Evolutionary conservation across 2,888 invertebrate species (phyloP).

Genomic region (Drosophila cracens): DNA sequence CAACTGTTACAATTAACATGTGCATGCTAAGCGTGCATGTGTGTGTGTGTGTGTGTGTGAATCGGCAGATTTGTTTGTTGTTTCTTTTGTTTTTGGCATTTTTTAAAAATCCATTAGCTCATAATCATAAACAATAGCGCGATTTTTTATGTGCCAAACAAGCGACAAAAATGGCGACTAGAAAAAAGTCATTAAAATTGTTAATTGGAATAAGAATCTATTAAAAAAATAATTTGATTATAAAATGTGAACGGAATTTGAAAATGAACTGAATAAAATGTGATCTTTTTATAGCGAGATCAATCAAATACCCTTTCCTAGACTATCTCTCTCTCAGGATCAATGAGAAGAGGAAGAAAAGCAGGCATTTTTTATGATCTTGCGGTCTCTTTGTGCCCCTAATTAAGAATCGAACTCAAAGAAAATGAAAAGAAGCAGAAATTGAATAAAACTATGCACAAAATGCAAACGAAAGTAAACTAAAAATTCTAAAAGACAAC

Average conservation of each 20-base stretch:
- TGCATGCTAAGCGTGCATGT: slow-evolving; percentile 8
- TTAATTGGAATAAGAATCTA: not conserved
- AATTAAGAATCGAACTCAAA: slow-evolving; percentile 67
- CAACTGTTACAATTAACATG: slow-evolving; percentile 7
- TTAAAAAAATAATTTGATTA: not conserved
- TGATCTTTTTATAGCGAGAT: not conserved
- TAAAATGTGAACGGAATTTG: not conserved
- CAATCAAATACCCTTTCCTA: not conserved
- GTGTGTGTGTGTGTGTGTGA: slow-evolving; percentile 5
- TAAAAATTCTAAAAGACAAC: slow-evolving; percentile 2
- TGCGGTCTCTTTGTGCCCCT: slow-evolving; percentile 67
- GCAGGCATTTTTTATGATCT: slow-evolving; percentile 41
- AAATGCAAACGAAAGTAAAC: slow-evolving; percentile 34
- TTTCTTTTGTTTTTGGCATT: slow-evolving; percentile 21
- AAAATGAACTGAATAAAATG: not conserved
- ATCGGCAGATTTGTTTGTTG: not conserved
- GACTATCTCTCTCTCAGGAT: slow-evolving; percentile 21
- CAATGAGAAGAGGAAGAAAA: slow-evolving; percentile 13
- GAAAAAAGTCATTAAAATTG: slow-evolving; percentile 11
- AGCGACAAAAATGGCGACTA: slow-evolving; percentile 35
- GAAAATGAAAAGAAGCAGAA: slow-evolving; percentile 4
- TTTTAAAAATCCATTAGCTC: slow-evolving; percentile 55
- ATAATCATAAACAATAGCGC: slow-evolving; percentile 52
- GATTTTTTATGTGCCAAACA: slow-evolving; percentile 12
- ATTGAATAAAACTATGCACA: slow-evolving; percentile 29